phyloP scores from a whole-genome alignment of 2,888 invertebrate genomes.

The Microchrysa polita region DNA sequence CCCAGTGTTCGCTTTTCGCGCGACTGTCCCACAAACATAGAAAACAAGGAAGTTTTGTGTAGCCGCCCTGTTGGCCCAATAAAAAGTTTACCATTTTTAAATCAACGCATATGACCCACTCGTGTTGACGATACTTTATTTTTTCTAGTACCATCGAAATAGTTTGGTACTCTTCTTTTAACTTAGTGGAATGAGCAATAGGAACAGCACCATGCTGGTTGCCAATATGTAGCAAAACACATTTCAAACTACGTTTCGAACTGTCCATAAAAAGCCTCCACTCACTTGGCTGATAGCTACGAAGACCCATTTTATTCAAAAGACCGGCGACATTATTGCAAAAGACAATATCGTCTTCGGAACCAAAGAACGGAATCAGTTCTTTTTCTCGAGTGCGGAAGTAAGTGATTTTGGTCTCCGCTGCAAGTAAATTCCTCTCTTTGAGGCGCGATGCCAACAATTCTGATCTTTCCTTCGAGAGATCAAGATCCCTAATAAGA shows the following conservation, averaged over 20 bases:
- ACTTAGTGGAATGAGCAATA: too few relatives aligned
- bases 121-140: slow-evolving; percentile 30
- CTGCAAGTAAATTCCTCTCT: not conserved
- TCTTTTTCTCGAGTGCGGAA: not conserved
- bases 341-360: not conserved
- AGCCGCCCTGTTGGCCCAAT: slow-evolving; percentile 31
- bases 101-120: slow-evolving; percentile 23
- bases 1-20: not conserved
- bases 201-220: too few relatives aligned
- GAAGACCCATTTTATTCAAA: not conserved
- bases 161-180: slow-evolving; percentile 13
- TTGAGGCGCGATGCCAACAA: too few relatives aligned
- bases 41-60: not conserved
- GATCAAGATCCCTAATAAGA: too few relatives aligned
- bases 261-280: not conserved
- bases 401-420: not conserved
- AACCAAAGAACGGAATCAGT: not conserved
- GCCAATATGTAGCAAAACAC: too few relatives aligned
- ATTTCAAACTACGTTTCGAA: not conserved
- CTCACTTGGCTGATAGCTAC: not conserved
- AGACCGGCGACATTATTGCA: too few relatives aligned
- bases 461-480: too few relatives aligned
- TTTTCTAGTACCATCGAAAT: slow-evolving; percentile 19
- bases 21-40: not conserved
- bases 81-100: slow-evolving; percentile 40